Conservation (phyloP, 2,797 vertebrate genomes). For the Pelodytes ibericus region DNA sequence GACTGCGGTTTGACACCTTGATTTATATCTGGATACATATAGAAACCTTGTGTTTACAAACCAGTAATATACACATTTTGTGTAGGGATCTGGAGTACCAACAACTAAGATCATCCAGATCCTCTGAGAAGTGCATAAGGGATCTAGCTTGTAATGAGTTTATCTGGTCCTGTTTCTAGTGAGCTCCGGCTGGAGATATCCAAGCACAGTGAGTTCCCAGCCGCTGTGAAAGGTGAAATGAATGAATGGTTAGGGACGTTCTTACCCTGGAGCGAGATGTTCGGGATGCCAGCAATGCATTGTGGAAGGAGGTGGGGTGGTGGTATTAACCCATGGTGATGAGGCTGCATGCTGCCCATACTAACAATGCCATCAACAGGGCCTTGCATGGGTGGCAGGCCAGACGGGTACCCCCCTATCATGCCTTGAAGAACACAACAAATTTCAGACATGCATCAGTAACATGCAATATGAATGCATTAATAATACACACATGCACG, state of each 20-base stretch:
- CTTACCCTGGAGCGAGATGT: conserved; percentile 92
- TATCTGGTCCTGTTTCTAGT: no score
- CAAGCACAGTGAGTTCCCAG: background rate
- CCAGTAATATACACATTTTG: no score
- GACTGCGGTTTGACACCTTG: no score
- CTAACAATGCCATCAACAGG: conserved; percentile 90
- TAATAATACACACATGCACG: conserved; percentile 77
- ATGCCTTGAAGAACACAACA: conserved; percentile 93
- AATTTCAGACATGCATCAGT: conserved; percentile 93
- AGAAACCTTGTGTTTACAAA: no score
- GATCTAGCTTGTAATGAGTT: no score
- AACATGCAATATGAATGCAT: conserved; percentile 83
- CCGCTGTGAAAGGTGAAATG: conserved; percentile 1
- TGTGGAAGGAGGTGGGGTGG: conserved; percentile 84
- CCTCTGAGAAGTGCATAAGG: no score
- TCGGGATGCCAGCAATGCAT: conserved; percentile 84
- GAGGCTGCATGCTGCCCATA: conserved; percentile 90
- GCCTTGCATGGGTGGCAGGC: conserved; percentile 86
- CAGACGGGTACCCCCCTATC: conserved; percentile 88
- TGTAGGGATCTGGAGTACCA: no score
- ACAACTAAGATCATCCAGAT: no score
- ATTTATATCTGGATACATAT: no score
- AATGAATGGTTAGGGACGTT: conserved; percentile 76
- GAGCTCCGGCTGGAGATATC: background rate
- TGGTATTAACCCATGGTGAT: conserved; percentile 88